A percentile compares a stretch with the other conserved stretches of the same genome.
Conservation (phyloP, 1,140 invertebrate species). For the Copidosoma floridanum region DNA sequence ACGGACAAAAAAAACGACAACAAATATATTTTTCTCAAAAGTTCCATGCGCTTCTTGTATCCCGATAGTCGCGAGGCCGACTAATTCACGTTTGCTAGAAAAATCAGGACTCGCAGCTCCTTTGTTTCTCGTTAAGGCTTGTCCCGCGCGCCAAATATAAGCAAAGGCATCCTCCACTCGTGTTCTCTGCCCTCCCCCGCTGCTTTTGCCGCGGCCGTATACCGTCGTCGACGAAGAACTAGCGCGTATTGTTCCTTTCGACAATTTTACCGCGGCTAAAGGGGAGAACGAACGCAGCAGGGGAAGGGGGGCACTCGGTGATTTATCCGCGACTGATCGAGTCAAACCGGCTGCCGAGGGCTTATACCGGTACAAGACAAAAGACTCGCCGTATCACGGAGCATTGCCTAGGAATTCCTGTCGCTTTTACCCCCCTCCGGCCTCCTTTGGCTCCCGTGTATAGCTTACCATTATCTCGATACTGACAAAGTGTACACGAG, state of each 20-base stretch:
- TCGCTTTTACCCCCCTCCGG: not conserved
- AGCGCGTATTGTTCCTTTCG: constrained; percentile 9
- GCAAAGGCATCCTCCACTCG: constrained; percentile 8
- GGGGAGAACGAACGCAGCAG: not conserved
- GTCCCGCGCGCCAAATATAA: constrained; percentile 15
- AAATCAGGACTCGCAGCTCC: not conserved
- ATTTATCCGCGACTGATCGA: constrained; percentile 26
- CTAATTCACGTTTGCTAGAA: constrained; percentile 9
- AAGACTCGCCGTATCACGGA: not conserved
- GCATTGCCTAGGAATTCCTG: constrained; percentile 8
- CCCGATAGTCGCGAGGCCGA: not conserved
- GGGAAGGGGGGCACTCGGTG: constrained; percentile 1
- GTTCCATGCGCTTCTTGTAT: not conserved
- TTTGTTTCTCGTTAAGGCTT: constrained; percentile 15
- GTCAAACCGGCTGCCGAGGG: not conserved
- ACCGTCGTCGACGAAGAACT: no score
- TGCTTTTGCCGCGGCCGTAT: no score
- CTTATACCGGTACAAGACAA: no score
- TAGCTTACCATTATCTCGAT: no score
- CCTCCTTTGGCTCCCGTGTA: not conserved
- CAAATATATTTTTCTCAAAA: no score
- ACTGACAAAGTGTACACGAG: no score
- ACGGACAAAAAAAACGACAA: not conserved
- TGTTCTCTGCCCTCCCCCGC: not conserved
- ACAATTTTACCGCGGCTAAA: not conserved